Evolutionary conservation across 2,797 vertebrate genomes (phyloP).

Genomic region (Sarcophilus harrisii): DNA sequence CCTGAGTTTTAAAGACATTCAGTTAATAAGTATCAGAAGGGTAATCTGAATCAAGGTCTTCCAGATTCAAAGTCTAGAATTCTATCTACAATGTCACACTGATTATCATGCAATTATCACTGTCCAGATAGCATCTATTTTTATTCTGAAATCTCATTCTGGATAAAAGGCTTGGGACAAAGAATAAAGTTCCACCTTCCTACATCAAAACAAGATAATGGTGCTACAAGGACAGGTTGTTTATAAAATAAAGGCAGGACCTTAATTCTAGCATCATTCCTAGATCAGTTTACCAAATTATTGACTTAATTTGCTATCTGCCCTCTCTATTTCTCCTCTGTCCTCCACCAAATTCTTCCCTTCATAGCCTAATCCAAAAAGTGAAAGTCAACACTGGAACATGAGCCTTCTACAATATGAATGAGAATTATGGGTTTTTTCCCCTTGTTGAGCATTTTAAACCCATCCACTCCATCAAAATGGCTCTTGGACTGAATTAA

Average conservation of each 20-base stretch:
- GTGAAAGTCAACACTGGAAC: not conserved
- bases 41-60: not conserved
- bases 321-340: not conserved
- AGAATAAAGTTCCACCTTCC: not conserved
- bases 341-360: not conserved
- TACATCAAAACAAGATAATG: not conserved
- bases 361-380: not conserved
- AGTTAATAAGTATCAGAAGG: not conserved
- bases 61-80: not conserved
- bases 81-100: not conserved
- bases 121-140: not conserved
- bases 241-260: no score
- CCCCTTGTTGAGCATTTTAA: not conserved
- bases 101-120: not conserved
- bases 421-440: conserved; percentile 32
- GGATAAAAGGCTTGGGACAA: not conserved
- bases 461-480: conserved; percentile 19
- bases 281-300: not conserved
- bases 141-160: not conserved
- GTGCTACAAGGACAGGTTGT: not conserved
- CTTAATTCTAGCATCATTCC: not conserved
- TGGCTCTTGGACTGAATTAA: conserved; percentile 58
- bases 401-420: not conserved
- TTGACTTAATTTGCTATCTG: not conserved
- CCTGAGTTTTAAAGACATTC: not conserved